Percentiles rank a stretch among this genome's conserved stretches.
phyloP scores from a whole-genome alignment of 2,797 vertebrate species.

The Gobio occitaniae region DNA sequence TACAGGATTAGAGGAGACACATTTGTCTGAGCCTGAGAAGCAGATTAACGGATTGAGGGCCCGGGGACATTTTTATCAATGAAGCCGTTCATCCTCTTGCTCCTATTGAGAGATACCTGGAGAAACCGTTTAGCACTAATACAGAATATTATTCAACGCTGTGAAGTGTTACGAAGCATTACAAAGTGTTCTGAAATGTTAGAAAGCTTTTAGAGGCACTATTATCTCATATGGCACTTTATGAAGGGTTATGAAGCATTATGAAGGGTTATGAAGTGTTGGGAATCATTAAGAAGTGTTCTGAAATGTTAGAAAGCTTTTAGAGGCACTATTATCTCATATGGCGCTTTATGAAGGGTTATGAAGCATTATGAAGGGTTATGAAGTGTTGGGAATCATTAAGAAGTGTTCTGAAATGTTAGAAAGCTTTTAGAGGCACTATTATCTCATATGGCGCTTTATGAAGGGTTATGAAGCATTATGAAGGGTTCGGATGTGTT shows the following conservation, averaged over 20 bases:
- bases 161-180: not conserved
- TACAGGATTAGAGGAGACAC: slow-evolving; percentile 22
- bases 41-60: slow-evolving; percentile 35
- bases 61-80: slow-evolving; percentile 57
- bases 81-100: slow-evolving; percentile 23
- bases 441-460: no score
- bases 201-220: not conserved
- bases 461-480: no score
- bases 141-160: not conserved
- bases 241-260: not conserved
- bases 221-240: not conserved
- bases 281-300: no score
- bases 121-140: no score
- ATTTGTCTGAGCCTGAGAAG: not conserved
- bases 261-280: not conserved
- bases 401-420: no score
- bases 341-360: no score
- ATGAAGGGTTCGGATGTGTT: no score
- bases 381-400: no score
- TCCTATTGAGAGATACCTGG: not conserved
- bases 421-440: no score
- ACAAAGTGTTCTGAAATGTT: not conserved
- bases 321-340: not conserved
- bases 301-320: no score
- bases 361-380: no score